phyloP scores from a whole-genome alignment of 1,140 invertebrate species.

The Drosophila watanabei region DNA sequence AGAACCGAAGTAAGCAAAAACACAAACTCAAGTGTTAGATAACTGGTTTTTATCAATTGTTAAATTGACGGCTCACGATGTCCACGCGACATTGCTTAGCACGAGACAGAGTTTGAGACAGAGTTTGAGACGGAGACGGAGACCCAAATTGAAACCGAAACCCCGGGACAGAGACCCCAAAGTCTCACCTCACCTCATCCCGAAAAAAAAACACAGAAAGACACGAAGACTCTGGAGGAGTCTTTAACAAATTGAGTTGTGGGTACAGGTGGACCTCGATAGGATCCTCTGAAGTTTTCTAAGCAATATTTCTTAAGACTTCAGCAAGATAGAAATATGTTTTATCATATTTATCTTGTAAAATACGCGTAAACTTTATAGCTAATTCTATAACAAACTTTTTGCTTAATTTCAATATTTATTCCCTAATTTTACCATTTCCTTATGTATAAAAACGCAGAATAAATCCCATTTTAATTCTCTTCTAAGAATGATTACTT shows the following conservation, averaged over 20 bases:
- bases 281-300: no score
- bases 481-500: no score
- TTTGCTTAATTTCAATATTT: no score
- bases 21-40: constrained; percentile 36
- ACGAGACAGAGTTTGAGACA: constrained; percentile 13
- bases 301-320: not conserved
- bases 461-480: no score
- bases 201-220: not conserved
- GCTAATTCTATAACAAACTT: no score
- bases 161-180: constrained; percentile 3
- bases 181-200: constrained; percentile 6
- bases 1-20: constrained; percentile 27
- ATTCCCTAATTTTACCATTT: no score
- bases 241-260: not conserved
- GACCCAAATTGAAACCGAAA: not conserved
- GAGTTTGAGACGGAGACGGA: constrained; percentile 6
- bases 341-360: no score
- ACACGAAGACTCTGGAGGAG: not conserved
- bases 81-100: constrained; percentile 54
- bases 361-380: no score
- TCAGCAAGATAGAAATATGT: no score
- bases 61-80: constrained; percentile 61
- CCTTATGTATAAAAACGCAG: no score
- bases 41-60: constrained; percentile 42
- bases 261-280: not conserved